A percentile compares a stretch with the other conserved stretches of the same genome.
phyloP scores from a whole-genome alignment of 2,888 invertebrate genomes.

The Blera fallax region DNA sequence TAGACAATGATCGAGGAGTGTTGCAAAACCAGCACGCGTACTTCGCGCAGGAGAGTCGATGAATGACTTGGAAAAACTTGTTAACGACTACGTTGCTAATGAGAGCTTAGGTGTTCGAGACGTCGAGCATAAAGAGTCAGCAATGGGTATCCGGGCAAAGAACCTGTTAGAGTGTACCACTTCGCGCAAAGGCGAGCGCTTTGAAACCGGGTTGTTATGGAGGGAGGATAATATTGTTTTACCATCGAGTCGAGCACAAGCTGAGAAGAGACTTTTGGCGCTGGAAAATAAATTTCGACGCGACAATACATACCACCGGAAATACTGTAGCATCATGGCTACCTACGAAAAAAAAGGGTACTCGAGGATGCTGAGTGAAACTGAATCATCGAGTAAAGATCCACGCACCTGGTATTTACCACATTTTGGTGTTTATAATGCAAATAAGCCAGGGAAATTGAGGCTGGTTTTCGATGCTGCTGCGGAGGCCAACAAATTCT shows the following conservation, averaged over 20 bases:
- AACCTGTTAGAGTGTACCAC: not conserved
- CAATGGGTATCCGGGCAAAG: not conserved
- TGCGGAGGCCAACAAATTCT: too few relatives aligned
- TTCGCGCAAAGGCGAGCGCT: not conserved
- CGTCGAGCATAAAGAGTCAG: not conserved
- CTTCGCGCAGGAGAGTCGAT: not conserved
- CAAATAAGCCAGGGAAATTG: conserved; percentile 74
- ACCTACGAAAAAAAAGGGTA: conserved; percentile 71
- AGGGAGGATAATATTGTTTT: not conserved
- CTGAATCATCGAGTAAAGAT: conserved; percentile 22
- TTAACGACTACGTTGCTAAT: not conserved
- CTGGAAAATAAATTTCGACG: conserved; percentile 63
- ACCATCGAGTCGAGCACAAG: not conserved
- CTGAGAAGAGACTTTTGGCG: not conserved
- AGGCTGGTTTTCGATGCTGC: conserved; percentile 77
- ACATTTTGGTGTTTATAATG: conserved; percentile 54
- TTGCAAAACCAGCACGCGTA: too few relatives aligned
- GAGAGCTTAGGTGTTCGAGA: not conserved
- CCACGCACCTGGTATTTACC: conserved; percentile 74
- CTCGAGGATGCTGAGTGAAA: conserved; percentile 50
- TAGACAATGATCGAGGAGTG: not conserved
- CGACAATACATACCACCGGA: conserved; percentile 35
- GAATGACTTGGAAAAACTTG: too few relatives aligned
- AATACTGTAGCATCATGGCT: conserved; percentile 56
- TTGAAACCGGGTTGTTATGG: not conserved